phyloP scores from a whole-genome alignment of 2,797 vertebrate genomes.

The Myotis vivesi region DNA sequence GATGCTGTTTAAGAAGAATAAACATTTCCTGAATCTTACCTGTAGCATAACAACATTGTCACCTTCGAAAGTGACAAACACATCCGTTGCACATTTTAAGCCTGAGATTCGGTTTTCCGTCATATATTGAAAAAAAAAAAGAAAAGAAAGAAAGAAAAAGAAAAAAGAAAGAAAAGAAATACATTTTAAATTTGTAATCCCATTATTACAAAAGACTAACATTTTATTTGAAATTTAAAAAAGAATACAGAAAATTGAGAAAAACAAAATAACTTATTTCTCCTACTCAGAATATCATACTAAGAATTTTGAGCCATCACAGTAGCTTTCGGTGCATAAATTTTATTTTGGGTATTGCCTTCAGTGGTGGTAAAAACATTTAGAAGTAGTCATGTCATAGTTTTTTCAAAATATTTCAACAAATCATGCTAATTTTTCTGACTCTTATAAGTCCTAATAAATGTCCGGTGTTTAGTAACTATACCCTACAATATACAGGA shows the following conservation, averaged over 20 bases:
- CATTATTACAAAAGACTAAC: background rate
- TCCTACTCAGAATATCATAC: background rate
- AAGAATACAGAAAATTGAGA: background rate
- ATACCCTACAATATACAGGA: background rate
- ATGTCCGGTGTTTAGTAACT: background rate
- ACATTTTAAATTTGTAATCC: background rate
- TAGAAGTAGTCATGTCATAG: background rate
- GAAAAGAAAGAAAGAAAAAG: background rate
- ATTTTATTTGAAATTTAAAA: constrained; percentile 31
- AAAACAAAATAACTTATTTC: background rate
- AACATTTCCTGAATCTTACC: constrained; percentile 72
- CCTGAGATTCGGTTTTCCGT: constrained; percentile 83
- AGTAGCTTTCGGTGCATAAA: background rate
- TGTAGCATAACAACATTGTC: constrained; percentile 85
- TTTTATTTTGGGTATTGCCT: background rate
- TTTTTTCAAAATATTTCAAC: constrained; percentile 19
- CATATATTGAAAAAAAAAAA: constrained; percentile 69
- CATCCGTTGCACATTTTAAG: constrained; percentile 82
- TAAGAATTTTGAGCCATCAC: background rate
- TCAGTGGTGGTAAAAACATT: constrained; percentile 7
- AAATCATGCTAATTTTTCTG: background rate
- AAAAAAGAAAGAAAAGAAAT: background rate
- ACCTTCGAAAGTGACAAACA: constrained; percentile 85
- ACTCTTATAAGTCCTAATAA: constrained; percentile 10
- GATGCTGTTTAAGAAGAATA: constrained; percentile 2